Conservation (phyloP, 2,888 invertebrate species). For the Watsonalla binaria region DNA sequence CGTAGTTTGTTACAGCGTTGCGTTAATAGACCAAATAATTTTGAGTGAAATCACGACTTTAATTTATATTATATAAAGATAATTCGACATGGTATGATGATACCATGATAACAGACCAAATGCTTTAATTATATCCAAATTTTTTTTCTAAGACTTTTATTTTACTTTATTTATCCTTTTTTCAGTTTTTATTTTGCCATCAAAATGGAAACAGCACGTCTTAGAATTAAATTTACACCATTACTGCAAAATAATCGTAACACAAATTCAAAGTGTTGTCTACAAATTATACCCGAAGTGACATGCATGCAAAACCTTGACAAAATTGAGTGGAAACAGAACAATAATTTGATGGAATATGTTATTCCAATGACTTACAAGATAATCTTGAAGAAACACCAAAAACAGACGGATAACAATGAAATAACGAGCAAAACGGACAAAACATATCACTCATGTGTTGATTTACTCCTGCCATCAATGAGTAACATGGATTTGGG, state of each 20-base stretch:
- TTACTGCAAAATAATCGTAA: constrained; percentile 37
- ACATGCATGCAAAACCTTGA: constrained; percentile 50
- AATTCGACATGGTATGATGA: no score
- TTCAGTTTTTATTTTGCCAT: constrained; percentile 11
- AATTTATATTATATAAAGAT: no score
- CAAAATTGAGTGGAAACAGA: constrained; percentile 48
- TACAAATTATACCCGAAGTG: constrained; percentile 63
- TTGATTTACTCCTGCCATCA: constrained; percentile 44
- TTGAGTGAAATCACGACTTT: no score
- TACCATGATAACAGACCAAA: no score
- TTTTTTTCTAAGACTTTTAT: constrained; percentile 1
- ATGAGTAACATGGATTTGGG: constrained; percentile 25
- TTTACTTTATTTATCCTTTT: constrained; percentile 10
- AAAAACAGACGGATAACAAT: constrained; percentile 9
- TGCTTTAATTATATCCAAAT: no score
- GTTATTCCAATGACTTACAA: constrained; percentile 60
- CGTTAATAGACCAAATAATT: no score
- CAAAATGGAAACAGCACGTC: constrained; percentile 47
- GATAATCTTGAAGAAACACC: constrained; percentile 47
- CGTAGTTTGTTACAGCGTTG: no score
- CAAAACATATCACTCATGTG: constrained; percentile 62
- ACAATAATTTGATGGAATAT: constrained; percentile 47
- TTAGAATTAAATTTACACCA: constrained; percentile 55
- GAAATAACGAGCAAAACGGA: constrained; percentile 12
- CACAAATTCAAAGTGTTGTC: constrained; percentile 39